Evolutionary conservation across 1,140 invertebrate genomes (phyloP), one percentile per base, ranked within the genome.

Genomic region (Steinernema feltiae): DNA sequence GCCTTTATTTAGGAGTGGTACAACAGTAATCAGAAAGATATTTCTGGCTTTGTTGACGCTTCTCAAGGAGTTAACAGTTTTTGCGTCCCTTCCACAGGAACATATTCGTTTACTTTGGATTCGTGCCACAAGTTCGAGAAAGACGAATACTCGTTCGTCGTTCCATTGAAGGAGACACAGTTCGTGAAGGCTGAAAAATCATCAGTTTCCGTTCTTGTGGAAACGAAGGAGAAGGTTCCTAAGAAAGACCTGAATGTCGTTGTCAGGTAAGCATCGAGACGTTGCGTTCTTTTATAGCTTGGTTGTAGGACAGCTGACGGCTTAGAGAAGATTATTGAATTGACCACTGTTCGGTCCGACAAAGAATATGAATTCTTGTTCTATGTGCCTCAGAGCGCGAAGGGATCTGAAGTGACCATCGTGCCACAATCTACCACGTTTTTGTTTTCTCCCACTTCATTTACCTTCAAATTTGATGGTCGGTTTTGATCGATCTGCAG

Each of bases 381-480:
- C 21, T 72, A 86, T 76, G 71, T 79, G n/a, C 78, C 84, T 32
- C 81, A 84, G 72, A 81, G 77, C 17, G 41, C 71, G 30, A 80
- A 84, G 27, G 87, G 86, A 24, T 85, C 87, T 32, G 83, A 84
- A 24, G 76, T 92, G 0, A 83, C 87, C 1, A 88, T 89, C 1
- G 82, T 77, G 21, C 88, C 88, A 24, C 80, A 80, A 24, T 89
- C 89, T 1, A 81, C 83, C 12, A 84, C 90, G 27, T 87, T 94
- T 46, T 87, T 95, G 27, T 94, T 95, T 82, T 89, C 87, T 72
- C 93, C 93, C 0, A 80, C 88, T 27, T 88, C 88, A 1, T 79
- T 89, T 7, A 88, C 90, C 70, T 86, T 94, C 48, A 87, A 89
- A 1, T 91, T 92, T 1, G 75, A 78, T 80, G 87, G 88, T 86